Conservation (phyloP, 2,888 invertebrate genomes). For the Disparrhopalites patrizii region DNA sequence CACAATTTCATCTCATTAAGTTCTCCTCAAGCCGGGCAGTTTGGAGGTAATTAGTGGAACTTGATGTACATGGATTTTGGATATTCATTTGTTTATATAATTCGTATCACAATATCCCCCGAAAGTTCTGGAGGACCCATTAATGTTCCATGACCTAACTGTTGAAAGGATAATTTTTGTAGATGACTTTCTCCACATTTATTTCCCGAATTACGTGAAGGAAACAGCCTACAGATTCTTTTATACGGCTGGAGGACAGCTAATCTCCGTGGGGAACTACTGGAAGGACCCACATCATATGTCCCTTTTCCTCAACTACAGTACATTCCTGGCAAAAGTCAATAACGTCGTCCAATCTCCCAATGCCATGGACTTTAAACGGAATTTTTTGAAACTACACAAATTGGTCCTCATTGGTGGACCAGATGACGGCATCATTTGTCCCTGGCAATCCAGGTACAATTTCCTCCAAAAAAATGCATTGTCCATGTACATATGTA, state of each 20-base stretch:
- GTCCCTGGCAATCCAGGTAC: slow-evolving; percentile 95
- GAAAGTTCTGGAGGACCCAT: no score
- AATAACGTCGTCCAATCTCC: slow-evolving; percentile 69
- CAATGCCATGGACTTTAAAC: slow-evolving; percentile 61
- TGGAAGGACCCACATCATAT: slow-evolving; percentile 90
- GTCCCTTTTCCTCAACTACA: slow-evolving; percentile 48
- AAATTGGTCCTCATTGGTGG: slow-evolving; percentile 82
- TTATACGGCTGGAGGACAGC: slow-evolving; percentile 79
- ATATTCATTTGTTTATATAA: no score
- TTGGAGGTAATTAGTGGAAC: slow-evolving; percentile 66
- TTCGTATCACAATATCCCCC: no score
- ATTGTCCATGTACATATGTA: no score
- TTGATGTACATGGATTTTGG: slow-evolving; percentile 6
- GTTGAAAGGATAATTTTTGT: no score
- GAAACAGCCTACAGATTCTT: slow-evolving; percentile 79
- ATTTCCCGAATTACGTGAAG: slow-evolving; percentile 76
- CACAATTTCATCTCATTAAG: slow-evolving; percentile 82
- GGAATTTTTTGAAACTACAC: slow-evolving; percentile 67
- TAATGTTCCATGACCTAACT: no score
- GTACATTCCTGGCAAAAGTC: slow-evolving; percentile 74
- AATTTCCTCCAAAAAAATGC: no score
- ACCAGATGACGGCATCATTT: slow-evolving; percentile 86
- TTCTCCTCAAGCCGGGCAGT: slow-evolving; percentile 89
- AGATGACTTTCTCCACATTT: slow-evolving; percentile 80
- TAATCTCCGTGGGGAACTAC: slow-evolving; percentile 85